Conservation (phyloP, 1,140 invertebrate species). For the Chironomus tepperi region DNA sequence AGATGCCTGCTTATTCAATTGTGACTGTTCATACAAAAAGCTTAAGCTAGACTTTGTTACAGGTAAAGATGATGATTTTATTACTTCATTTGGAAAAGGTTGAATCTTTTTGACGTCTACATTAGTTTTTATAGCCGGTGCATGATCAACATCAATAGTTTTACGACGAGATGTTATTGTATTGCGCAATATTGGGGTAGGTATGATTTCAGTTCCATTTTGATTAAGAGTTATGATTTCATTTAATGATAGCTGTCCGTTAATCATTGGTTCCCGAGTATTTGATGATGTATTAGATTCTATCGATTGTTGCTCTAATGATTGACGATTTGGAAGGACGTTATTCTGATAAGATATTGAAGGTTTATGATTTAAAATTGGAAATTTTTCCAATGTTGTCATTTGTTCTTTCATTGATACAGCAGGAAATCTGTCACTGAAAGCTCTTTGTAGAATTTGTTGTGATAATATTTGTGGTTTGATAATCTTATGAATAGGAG, state of each 20-base stretch:
- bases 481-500: not conserved
- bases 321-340: not conserved
- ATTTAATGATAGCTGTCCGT: not conserved
- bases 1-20: not conserved
- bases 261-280: not conserved
- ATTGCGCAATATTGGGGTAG: not conserved
- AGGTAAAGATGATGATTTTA: not conserved
- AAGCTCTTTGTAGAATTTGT: not conserved
- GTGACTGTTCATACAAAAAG: not conserved
- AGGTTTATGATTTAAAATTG: not conserved
- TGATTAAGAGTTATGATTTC: not conserved
- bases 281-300: not conserved
- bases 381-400: not conserved
- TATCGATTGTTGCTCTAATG: not conserved
- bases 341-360: not conserved
- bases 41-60: not conserved
- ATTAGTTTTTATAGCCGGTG: not conserved
- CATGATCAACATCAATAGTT: not conserved
- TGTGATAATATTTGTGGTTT: not conserved
- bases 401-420: not conserved
- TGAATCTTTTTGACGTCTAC: not conserved
- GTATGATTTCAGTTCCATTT: conserved; percentile 4
- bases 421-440: not conserved
- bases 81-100: not conserved
- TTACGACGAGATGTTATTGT: not conserved